These are phyloP conservation scores for Sipha maydis DNA, from an alignment of 2,888 invertebrate genomes.

Conservation along the genomic window DNA sequence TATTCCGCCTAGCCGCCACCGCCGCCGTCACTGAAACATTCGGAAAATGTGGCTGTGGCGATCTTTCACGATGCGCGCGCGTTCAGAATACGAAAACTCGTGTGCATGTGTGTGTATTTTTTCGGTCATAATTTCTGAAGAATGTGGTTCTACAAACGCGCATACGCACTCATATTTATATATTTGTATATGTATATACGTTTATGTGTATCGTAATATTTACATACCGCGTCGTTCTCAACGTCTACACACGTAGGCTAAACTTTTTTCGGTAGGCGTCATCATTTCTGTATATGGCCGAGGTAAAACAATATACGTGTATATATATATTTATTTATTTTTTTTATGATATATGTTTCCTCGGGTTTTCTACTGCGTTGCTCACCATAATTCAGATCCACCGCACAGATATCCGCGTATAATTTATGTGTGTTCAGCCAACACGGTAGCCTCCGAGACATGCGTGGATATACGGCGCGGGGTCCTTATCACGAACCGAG, in stretches of 20 bases:
- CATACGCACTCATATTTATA: neutral
- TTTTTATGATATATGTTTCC: conserved; percentile 61
- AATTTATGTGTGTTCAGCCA: conserved; percentile 60
- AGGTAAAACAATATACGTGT: conserved; percentile 47
- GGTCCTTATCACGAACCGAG: conserved; percentile 57
- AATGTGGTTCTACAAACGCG: conserved; percentile 57
- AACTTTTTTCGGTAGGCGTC: conserved; percentile 61
- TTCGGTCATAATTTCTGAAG: conserved; percentile 55
- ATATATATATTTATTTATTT: neutral
- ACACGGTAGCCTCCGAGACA: conserved; percentile 61
- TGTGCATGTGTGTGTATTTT: neutral
- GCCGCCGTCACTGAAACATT: conserved; percentile 51
- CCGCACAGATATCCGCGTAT: conserved; percentile 59
- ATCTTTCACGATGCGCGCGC: conserved; percentile 1
- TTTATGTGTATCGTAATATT: conserved; percentile 22
- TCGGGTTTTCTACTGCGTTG: conserved; percentile 51
- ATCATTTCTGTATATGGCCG: conserved; percentile 53
- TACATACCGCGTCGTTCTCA: conserved; percentile 33
- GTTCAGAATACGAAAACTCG: conserved; percentile 44
- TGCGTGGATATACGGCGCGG: conserved; percentile 41
- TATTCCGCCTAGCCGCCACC: conserved; percentile 7
- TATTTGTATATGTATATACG: neutral
- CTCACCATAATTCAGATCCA: conserved; percentile 60
- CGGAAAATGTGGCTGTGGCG: conserved; percentile 39
- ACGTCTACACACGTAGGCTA: conserved; percentile 55